Percentiles rank a stretch among this genome's conserved stretches.
phyloP scores from a whole-genome alignment of 2,113 vertebrate genomes.

The Peromyscus polionotus region DNA sequence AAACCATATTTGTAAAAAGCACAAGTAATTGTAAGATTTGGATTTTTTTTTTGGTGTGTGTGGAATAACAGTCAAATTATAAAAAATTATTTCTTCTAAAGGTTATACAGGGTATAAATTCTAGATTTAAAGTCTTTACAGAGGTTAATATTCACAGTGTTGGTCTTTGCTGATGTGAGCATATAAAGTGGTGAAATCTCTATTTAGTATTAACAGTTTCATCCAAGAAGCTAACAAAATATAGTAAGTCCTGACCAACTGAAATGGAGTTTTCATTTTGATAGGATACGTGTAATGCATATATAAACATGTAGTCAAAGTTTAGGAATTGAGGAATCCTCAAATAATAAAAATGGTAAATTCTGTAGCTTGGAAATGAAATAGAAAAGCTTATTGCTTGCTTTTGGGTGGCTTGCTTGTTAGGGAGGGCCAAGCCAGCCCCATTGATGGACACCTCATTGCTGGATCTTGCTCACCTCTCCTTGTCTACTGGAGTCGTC shows the following conservation, averaged over 20 bases:
- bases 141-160: not conserved
- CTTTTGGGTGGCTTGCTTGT: not conserved
- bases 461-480: not conserved
- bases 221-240: not conserved
- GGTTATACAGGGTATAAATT: not conserved
- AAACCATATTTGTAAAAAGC: not conserved
- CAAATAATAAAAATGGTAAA: not conserved
- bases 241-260: not conserved
- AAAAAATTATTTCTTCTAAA: not conserved
- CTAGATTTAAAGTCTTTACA: constrained; percentile 34
- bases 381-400: not conserved
- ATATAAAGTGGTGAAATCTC: constrained; percentile 6
- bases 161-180: not conserved
- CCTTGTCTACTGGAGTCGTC: not conserved
- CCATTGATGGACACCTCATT: no score
- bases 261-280: constrained; percentile 47
- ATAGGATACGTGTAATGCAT: not conserved
- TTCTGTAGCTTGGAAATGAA: not conserved
- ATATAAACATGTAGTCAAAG: not conserved
- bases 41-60: not conserved
- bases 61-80: not conserved
- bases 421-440: not conserved
- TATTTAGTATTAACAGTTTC: not conserved
- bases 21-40: not conserved
- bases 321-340: not conserved